Conservation (phyloP, 2,888 invertebrate species). For the Rhodophaea formosa region DNA sequence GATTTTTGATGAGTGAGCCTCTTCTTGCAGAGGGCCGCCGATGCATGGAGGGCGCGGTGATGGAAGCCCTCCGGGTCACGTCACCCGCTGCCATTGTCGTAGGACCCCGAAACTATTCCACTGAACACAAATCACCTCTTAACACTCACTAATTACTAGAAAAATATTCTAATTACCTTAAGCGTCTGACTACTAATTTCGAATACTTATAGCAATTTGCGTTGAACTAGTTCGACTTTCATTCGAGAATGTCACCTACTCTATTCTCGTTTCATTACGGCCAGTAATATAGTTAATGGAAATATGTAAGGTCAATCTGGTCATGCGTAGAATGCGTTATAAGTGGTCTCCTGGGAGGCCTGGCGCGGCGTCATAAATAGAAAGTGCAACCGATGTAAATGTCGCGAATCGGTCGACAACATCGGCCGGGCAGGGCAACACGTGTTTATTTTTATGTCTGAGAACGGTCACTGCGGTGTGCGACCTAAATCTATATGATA, state of each 20-base stretch:
- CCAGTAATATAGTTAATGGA: constrained; percentile 1
- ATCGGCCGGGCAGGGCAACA: constrained; percentile 38
- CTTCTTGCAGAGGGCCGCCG: constrained; percentile 80
- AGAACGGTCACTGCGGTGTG: constrained; percentile 40
- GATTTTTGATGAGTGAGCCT: constrained; percentile 80
- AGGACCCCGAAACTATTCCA: constrained; percentile 38
- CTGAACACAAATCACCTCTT: constrained; percentile 31
- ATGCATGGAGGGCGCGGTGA: constrained; percentile 76
- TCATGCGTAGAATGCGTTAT: constrained; percentile 16
- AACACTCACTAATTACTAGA: background rate
- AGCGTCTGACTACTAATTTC: background rate
- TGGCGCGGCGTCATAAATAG: constrained; percentile 61
- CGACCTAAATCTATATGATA: constrained; percentile 60
- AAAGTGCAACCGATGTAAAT: constrained; percentile 70
- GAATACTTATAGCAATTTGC: background rate
- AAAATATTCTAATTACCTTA: background rate
- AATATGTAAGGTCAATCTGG: constrained; percentile 18
- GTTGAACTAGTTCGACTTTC: background rate
- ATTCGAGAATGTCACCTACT: background rate
- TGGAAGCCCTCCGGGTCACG: constrained; percentile 75
- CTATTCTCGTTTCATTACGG: background rate
- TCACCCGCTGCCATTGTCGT: constrained; percentile 72
- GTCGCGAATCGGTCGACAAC: constrained; percentile 49
- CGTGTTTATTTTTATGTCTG: constrained; percentile 59
- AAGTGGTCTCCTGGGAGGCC: constrained; percentile 37